Conservation (phyloP, 2,113 vertebrate species). For the Leucosticte australis region DNA sequence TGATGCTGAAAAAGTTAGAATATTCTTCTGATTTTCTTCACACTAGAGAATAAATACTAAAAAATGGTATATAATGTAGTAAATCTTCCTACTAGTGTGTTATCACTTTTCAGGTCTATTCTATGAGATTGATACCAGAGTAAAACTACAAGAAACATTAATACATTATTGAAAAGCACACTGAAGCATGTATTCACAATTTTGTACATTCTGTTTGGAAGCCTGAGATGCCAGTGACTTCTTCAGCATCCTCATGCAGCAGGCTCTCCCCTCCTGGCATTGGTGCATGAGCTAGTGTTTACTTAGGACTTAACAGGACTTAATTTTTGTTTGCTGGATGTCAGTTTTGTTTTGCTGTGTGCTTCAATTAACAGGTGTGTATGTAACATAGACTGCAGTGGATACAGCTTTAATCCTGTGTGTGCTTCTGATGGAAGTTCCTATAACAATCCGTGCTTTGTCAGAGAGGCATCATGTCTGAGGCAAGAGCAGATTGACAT, state of each 20-base stretch:
- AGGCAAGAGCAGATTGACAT: conserved; percentile 96
- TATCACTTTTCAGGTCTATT: neutral
- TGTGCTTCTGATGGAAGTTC: conserved; percentile 94
- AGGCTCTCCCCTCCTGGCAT: rapidly evolving
- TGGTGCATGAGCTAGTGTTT: neutral
- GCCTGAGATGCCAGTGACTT: neutral
- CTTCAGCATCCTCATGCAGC: neutral
- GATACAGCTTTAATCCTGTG: conserved; percentile 94
- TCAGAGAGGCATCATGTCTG: conserved; percentile 92
- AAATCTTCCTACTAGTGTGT: neutral
- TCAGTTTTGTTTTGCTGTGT: neutral
- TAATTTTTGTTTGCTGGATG: neutral
- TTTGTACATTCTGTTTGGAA: neutral
- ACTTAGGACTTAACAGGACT: neutral
- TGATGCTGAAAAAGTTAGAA: neutral
- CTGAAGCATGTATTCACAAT: neutral
- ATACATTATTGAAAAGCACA: neutral
- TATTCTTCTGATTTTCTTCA: neutral
- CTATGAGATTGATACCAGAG: neutral
- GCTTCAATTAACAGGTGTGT: conserved; percentile 84
- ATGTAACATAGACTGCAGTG: conserved; percentile 96
- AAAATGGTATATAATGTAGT: neutral
- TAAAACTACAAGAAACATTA: neutral
- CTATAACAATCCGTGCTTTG: conserved; percentile 94
- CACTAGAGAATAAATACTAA: neutral